Conservation (phyloP, 2,888 invertebrate genomes). For the Agrochola circellaris region DNA sequence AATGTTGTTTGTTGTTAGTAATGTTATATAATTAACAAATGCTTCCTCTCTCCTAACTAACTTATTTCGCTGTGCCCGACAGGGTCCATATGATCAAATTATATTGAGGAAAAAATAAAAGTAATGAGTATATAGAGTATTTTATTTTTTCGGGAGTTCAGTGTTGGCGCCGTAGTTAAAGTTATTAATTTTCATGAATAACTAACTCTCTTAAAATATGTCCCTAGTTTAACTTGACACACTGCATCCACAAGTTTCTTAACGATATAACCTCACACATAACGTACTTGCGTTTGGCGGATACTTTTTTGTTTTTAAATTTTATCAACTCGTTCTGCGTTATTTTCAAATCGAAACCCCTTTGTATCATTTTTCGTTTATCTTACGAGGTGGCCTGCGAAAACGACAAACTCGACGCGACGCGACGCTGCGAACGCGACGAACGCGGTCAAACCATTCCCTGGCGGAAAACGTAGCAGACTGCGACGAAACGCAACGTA, state of each 20-base stretch:
- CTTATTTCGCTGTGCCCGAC: too few species aligned
- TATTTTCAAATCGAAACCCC: not conserved
- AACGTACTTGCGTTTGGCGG: not conserved
- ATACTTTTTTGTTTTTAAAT: not conserved
- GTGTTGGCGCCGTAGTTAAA: too few species aligned
- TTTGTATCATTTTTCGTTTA: conserved; percentile 15
- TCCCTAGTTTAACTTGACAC: not conserved
- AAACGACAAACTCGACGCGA: not conserved
- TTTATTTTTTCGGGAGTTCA: too few species aligned
- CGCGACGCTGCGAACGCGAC: conserved; percentile 4
- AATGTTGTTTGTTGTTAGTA: too few species aligned
- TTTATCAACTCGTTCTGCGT: not conserved
- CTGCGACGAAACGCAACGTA: conserved; percentile 23
- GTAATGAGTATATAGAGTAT: too few species aligned
- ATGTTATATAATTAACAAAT: too few species aligned
- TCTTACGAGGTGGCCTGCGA: conserved; percentile 28
- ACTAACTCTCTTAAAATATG: not conserved
- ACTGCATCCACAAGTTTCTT: not conserved
- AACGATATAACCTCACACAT: not conserved
- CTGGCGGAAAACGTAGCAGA: not conserved
- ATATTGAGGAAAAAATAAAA: too few species aligned
- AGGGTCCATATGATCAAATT: too few species aligned
- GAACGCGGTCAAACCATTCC: conserved; percentile 1
- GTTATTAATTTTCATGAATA: not conserved
- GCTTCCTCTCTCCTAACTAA: too few species aligned